Evolutionary conservation across 2,797 vertebrate genomes (phyloP).

Genomic region (Acanthornis magna): DNA sequence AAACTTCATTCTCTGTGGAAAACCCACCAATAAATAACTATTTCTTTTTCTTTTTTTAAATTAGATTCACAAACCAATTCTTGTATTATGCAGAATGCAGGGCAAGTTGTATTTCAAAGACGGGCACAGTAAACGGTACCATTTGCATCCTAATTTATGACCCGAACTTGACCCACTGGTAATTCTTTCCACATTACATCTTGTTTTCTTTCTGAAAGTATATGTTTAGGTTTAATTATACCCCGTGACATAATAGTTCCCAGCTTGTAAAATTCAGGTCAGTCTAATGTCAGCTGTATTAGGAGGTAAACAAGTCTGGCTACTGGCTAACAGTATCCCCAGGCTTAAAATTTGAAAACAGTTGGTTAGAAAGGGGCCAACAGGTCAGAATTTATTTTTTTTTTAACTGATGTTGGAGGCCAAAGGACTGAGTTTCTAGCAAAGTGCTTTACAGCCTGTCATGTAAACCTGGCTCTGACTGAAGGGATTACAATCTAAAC

Average conservation of each 20-base stretch:
- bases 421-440: neutral
- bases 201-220: conserved; percentile 51
- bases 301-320: conserved; percentile 33
- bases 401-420: neutral
- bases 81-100: neutral
- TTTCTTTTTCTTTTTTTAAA: no score
- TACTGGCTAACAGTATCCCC: neutral
- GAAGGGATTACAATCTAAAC: neutral
- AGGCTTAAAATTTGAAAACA: neutral
- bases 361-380: neutral
- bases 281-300: conserved; percentile 41
- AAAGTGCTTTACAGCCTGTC: fast-evolving
- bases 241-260: conserved; percentile 21
- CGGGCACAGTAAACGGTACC: neutral
- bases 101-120: neutral
- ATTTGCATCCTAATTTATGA: neutral
- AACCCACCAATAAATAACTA: neutral
- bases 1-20: neutral
- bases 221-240: conserved; percentile 53
- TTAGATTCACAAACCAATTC: neutral
- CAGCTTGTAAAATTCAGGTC: conserved; percentile 56
- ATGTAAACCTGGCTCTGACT: neutral
- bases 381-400: neutral
- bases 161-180: neutral
- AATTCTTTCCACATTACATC: conserved; percentile 39